These are phyloP conservation scores for Sula dactylatra DNA, from an alignment of 2,113 vertebrate genomes.

Conservation along the genomic window DNA sequence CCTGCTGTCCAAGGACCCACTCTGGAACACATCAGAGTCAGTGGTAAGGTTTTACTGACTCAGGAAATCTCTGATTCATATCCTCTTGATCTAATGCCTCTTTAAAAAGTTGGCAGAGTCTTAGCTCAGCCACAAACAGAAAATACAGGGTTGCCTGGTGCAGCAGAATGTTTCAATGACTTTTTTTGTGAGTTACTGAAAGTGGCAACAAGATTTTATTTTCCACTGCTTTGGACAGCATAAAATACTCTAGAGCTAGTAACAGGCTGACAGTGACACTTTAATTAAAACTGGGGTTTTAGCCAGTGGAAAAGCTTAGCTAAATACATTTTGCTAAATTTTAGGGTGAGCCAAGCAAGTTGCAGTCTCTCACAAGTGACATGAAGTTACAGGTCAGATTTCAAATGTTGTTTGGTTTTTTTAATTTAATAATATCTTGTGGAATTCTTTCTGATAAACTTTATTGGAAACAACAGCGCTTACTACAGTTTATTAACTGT, in stretches of 20 bases:
- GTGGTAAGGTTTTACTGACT: background rate
- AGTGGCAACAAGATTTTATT: background rate
- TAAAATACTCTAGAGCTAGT: background rate
- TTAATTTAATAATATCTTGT: background rate
- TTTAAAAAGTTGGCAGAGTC: background rate
- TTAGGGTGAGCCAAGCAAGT: background rate
- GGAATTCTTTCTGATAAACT: background rate
- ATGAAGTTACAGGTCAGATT: background rate
- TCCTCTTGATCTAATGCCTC: background rate
- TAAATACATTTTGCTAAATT: background rate
- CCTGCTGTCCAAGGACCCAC: background rate
- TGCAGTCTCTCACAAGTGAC: background rate
- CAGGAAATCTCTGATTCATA: background rate
- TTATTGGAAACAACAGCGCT: background rate
- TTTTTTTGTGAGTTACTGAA: background rate
- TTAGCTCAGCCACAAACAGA: background rate
- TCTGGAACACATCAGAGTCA: background rate
- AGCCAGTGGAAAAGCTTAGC: background rate
- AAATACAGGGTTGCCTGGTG: background rate
- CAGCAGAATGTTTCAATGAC: background rate
- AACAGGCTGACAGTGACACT: background rate
- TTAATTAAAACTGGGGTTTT: background rate
- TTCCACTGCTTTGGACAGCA: background rate
- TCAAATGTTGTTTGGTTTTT: background rate
- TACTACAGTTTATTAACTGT: background rate